Base-by-base conservation (phyloP, 2,888 invertebrate genomes). In the Netelia virgata region DNA sequence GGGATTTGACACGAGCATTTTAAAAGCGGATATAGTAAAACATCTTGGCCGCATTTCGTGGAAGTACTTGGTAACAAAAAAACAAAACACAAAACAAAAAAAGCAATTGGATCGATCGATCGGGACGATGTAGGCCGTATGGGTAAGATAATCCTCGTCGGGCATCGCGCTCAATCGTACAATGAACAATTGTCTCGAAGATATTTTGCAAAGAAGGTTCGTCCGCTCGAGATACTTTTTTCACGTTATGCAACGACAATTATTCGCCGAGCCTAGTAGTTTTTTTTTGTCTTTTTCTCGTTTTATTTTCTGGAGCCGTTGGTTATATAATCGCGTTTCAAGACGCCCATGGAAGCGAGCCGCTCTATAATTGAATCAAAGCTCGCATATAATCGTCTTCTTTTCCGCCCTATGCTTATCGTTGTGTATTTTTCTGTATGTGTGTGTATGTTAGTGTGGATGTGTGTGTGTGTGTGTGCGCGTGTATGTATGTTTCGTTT, bases 341-440 rank as follows among this genome's bases (percentile, higher is more conserved):
- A 50, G 36, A 47, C 57, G 16, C 57, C 16, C 57, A 16, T 57
- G 9, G 57, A 57, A 57, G n/a, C 57, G 9, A n/a, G 3, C 57
- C 11, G 18, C 9, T 57, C 18, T 57, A 47, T 68, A 43, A 68
- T 57, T 16, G 66, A 64, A 64, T 69, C 20, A 73, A 68, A 80
- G 75, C 84, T 59, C 70, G 70, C 72, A 76, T 81, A 77, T 76
- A 68, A 53, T 69, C 70, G 63, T 78, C 53, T 18, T 70, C 63
- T 55, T 23, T 55, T 20, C 53, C 69, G n/a, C 43, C 43, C 41
- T 18, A 8, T n/a, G 8, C 41, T 47, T 16, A 23, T 10, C 20
- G 3, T 20, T 11, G 57, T 68, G 36, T 57, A 2, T 23, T 1
- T 23, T 1, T 23, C 2, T 23, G 23, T 36, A 6, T 36, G 36